Evolutionary conservation across 2,113 vertebrate species (phyloP), one percentile per base, ranked within the genome.

Genomic region (Hydropotes inermis): DNA sequence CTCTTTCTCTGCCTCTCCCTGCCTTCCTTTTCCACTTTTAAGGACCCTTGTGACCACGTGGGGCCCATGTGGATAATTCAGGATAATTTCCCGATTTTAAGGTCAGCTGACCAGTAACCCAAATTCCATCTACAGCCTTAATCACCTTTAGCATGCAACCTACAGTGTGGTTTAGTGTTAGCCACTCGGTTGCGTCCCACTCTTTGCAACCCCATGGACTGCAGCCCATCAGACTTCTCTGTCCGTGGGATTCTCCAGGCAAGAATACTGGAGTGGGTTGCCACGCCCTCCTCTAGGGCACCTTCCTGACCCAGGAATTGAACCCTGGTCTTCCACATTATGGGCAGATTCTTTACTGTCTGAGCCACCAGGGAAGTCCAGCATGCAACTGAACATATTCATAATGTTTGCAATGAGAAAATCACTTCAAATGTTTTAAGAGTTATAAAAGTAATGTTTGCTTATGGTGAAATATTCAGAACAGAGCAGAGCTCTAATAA

Each of bases 381-480:
- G 30, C 12, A 21, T 1, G 5, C 21, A 52, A 50, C 21, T 1
- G 28, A 21, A 98, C 14, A 23, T 91, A 36, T 54, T 88, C 2
- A 50, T 79, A 84, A 84, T 85, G 86, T 36, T 43, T 55, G 43
- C 76, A 58, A 30, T 50, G 33, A 52, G n/a, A 60, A 97, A 97
- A 78, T 76, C 16, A 87, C 43, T 95, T 94, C 50, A 55, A 45
- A 89, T 57, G 23, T 79, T 55, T 79, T 50, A 96, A 94, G 36
- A 94, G 74, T 92, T 83, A 91, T 76, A 58, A 79, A 93, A 76
- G 47, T 52, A 54, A 89, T 84, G 23, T 45, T 82, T 55, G 21
- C 50, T 87, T n/a, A 87, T 64, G 52, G 33, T 57, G 36, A 93
- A 91, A 89, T 91, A 78, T 83, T 91, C 28, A 78, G 70, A 86